Evolutionary conservation across 2,113 vertebrate genomes (phyloP).

Genomic region (Odocoileus hemionus): DNA sequence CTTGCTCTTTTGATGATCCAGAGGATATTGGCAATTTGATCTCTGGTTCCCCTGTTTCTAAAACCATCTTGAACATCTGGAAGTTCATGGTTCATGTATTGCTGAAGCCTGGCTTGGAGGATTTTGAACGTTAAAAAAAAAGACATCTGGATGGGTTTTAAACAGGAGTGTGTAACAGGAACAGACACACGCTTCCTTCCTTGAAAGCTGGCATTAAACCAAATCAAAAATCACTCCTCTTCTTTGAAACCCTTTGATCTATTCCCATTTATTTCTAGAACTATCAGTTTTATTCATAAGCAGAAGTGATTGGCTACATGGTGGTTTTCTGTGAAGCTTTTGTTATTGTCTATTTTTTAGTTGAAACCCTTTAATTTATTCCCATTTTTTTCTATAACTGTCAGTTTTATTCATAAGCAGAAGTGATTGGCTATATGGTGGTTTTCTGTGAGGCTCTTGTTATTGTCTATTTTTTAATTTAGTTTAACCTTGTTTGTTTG

Average conservation of each 20-base stretch:
- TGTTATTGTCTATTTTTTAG: background rate
- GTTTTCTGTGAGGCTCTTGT: background rate
- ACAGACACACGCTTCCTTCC: background rate
- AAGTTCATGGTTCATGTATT: background rate
- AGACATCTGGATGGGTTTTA: background rate
- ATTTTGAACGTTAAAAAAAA: background rate
- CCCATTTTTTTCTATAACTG: background rate
- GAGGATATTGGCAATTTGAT: background rate
- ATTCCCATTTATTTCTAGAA: background rate
- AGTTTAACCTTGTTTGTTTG: background rate
- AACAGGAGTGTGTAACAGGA: slow-evolving; percentile 29
- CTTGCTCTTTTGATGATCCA: background rate
- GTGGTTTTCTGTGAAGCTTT: background rate
- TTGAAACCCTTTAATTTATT: background rate
- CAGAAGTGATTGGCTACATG: background rate
- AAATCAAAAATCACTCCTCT: background rate
- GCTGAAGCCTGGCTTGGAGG: background rate
- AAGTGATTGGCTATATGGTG: background rate
- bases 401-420: background rate
- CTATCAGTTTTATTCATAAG: background rate
- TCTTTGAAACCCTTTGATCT: background rate
- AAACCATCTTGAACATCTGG: background rate
- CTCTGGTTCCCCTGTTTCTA: background rate
- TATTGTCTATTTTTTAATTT: background rate
- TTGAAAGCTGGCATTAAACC: slow-evolving; percentile 66